Conservation (phyloP, 2,797 vertebrate species). For the Thalassophryne amazonica region DNA sequence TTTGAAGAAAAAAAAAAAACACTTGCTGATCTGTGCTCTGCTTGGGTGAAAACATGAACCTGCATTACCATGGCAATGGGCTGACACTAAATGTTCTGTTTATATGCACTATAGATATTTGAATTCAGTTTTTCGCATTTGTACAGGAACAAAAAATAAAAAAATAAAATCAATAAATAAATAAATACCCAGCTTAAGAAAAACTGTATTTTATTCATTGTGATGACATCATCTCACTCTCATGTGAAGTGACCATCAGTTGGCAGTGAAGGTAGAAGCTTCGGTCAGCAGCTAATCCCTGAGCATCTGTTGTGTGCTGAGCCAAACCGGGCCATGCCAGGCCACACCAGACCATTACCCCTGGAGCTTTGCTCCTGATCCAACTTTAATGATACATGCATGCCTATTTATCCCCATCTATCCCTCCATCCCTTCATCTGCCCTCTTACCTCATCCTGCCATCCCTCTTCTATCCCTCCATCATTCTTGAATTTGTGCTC, state of each 20-base stretch:
- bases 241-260: neutral
- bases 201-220: too few relatives aligned
- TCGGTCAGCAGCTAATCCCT: slow-evolving; percentile 11
- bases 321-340: neutral
- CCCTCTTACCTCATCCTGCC: neutral
- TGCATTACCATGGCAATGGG: too few relatives aligned
- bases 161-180: too few relatives aligned
- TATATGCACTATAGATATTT: too few relatives aligned
- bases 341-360: slow-evolving; percentile 10
- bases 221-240: too few relatives aligned
- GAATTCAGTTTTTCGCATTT: too few relatives aligned
- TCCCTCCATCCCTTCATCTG: neutral
- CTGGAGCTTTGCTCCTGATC: slow-evolving; percentile 19
- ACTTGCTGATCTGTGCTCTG: too few relatives aligned
- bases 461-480: neutral
- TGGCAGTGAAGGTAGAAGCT: neutral
- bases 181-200: too few relatives aligned
- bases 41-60: too few relatives aligned
- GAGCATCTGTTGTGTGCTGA: slow-evolving; percentile 13
- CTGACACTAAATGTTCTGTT: too few relatives aligned
- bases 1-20: too few relatives aligned
- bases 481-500: neutral
- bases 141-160: too few relatives aligned
- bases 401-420: slow-evolving; percentile 3
- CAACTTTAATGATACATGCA: slow-evolving; percentile 4